Conservation (phyloP, 2,797 vertebrate genomes). For the Tragelaphus oryx region DNA sequence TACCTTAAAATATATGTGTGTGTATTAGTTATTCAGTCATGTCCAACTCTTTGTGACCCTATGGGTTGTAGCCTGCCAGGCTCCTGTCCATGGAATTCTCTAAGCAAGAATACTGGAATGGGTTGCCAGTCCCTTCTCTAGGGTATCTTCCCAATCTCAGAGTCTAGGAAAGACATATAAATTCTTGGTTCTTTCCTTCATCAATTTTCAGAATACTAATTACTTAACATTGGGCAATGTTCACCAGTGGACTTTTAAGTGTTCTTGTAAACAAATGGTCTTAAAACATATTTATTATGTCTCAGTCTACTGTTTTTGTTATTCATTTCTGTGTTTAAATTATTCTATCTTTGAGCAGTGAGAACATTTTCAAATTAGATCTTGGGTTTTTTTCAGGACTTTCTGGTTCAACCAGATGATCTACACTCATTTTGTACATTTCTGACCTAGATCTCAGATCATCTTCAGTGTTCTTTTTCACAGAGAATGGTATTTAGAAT, state of each 20-base stretch:
- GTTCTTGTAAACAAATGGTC: background rate
- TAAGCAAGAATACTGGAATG: background rate
- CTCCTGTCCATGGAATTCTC: background rate
- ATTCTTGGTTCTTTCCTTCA: background rate
- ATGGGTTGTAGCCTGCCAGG: background rate
- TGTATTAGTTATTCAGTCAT: background rate
- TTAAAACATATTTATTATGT: background rate
- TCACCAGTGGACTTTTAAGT: background rate
- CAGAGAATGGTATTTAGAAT: background rate
- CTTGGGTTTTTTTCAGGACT: background rate
- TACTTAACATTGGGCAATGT: background rate
- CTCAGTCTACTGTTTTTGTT: background rate
- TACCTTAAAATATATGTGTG: background rate
- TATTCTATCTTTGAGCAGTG: background rate
- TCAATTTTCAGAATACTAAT: background rate
- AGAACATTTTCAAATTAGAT: background rate
- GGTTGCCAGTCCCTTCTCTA: background rate
- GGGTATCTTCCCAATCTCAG: background rate
- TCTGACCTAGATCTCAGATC: background rate
- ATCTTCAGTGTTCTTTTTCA: background rate
- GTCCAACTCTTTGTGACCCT: background rate
- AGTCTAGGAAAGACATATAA: background rate
- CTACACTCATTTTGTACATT: background rate
- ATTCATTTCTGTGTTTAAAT: background rate
- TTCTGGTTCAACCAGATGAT: background rate